Evolutionary conservation across 2,888 invertebrate genomes (phyloP), one percentile per base, ranked within the genome.

Genomic region (Hemistola chrysoprasaria): DNA sequence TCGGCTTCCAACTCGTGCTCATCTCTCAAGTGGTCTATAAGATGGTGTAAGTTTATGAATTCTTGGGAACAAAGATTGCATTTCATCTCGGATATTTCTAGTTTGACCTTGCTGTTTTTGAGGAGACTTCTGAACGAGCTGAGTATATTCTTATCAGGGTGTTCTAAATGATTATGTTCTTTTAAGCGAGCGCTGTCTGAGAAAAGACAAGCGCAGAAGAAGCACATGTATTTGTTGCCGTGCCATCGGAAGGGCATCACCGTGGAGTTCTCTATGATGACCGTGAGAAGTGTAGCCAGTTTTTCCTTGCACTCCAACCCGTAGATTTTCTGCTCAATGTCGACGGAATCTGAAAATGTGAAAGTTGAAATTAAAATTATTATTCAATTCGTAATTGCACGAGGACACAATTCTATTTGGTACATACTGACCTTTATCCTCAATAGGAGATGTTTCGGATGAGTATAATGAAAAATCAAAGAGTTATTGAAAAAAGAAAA

Each of bases 221-320:
- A 77, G 10, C 77, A 77, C 53, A 69, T 65, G 44, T 62, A 77
- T 2, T 64, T 63, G 39, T 65, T 70, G 1, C 62, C 57, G 1
- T 61, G 52, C 71, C 71, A 77, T 6, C 70, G 59, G 27, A 77
- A 77, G 0, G 77, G 77, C 16, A 71, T 59, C 0, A 69, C 65
- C 0, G 63, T 69, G 0, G 77, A 66, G 37, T 72, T 65, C 32
- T 72, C 63, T 10, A 74, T 52, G 1, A 75, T 47, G 0, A 62
- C 11, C 0, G 59, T 58, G n/a, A 68, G 41, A 0, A 71, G 32
- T 16, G 11, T 53, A 1, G 59, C 56, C 0, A 67, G 50, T 2
- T 71, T 62, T 8, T 63, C 55, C 33, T 71, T 71, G 0, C 57
- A 41, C 25, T 53, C 51, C 1, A 38, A 16, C 8, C 47, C 44